These are phyloP conservation scores for Belonocnema kinseyi DNA, from an alignment of 1,140 invertebrate genomes.

Conservation along the genomic window DNA sequence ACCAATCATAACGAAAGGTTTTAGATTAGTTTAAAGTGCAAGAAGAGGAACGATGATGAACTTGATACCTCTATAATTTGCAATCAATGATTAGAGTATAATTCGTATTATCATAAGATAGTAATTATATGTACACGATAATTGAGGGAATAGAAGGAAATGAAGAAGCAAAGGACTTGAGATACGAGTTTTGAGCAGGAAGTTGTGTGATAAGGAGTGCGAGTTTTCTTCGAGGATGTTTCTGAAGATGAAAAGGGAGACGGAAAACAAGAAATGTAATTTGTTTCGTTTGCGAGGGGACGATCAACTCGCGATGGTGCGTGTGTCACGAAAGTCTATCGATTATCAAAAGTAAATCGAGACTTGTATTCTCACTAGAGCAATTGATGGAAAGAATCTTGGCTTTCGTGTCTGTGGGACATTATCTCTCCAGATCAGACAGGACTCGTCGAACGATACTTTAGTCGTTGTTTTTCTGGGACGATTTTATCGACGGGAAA, in stretches of 20 bases:
- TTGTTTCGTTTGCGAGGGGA: background rate
- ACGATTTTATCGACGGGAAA: constrained; percentile 16
- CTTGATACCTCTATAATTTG: no score
- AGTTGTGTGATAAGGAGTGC: background rate
- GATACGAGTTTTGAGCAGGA: background rate
- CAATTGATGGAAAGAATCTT: constrained; percentile 15
- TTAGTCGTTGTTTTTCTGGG: background rate
- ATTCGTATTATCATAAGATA: no score
- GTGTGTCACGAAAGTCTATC: constrained; percentile 7
- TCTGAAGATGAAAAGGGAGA: constrained; percentile 8
- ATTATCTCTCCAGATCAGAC: constrained; percentile 3
- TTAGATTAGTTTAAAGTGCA: no score
- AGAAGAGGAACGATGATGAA: no score
- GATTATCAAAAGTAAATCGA: constrained; percentile 30
- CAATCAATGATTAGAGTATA: background rate
- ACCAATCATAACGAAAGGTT: no score
- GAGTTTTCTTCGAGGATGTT: background rate
- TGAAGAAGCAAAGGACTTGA: constrained; percentile 6
- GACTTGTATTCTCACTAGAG: background rate
- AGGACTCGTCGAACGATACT: background rate
- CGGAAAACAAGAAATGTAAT: background rate
- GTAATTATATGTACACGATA: background rate
- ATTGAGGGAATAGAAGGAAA: background rate
- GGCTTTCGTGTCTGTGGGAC: constrained; percentile 15
- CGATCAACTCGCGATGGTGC: constrained; percentile 15